Evolutionary conservation across 2,888 invertebrate species (phyloP), one percentile per base, ranked within the genome.

Genomic region (Caenorhabditis sp.): DNA sequence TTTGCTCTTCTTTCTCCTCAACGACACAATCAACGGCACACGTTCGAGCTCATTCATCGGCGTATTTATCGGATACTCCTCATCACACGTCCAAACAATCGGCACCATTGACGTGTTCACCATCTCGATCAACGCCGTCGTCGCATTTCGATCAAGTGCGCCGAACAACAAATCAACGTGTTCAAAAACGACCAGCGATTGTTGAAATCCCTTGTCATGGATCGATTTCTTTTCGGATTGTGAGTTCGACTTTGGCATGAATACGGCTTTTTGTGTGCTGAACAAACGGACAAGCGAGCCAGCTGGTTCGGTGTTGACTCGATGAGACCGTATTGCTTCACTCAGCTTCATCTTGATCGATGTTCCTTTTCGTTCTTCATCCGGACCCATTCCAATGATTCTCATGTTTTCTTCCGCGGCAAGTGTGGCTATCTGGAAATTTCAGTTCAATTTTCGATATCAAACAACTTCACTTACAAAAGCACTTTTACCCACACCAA

Each of bases 131-230:
- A 72, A 50, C 12, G 58, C 65, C n/a, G 54, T 20, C 12, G 56
- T 10, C 0, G 57, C 67, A 49, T 54, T 14, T 17, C 62, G 53
- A 62, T 72, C 72, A 10, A 59, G 26, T 5, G 43, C 14, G 2
- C 68, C 72, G 23, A 72, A 72, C 20, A 72, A 68, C 20, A 72
- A 67, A 50, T 72, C 72, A 20, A 72, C 72, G 23, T 72, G 67
- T 49, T 72, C 72, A 26, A 72, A 61, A 10, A 72, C 72, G 1
- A 72, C 50, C 27, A 72, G 53, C 20, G 64, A 61, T 23, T 72
- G 72, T 12, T 49, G 36, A 49, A 27, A 67, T 1, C 59, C 60
- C 31, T 66, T 59, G 4, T 59, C 38, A 5, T 7, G 12, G 2
- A 49, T n/a, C 1, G 17, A 20, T 38, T n/a, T 5, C 5, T 5